Conservation (phyloP, 2,113 vertebrate species). For the Macroglossus sobrinus region DNA sequence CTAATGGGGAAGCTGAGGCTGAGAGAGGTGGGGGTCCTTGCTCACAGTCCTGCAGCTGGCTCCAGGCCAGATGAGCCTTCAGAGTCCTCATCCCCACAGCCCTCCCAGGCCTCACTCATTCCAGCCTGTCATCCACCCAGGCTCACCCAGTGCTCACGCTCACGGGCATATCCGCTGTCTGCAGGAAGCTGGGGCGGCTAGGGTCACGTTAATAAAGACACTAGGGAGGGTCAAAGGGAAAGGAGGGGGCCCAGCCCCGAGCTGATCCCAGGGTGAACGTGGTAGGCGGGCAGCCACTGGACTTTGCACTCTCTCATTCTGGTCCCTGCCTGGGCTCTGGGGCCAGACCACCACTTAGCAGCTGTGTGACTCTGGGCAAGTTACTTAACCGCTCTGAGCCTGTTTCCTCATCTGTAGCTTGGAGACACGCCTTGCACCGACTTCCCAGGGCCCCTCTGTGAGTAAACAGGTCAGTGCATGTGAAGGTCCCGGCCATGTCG, state of each 20-base stretch:
- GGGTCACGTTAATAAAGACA: background rate
- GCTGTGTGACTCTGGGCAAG: background rate
- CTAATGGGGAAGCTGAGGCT: background rate
- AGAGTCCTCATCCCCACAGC: background rate
- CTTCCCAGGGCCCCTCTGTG: background rate
- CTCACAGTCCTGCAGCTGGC: background rate
- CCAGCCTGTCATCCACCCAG: background rate
- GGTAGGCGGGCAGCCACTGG: too few relatives aligned
- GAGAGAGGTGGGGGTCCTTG: background rate
- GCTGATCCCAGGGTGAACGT: background rate
- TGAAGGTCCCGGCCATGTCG: background rate
- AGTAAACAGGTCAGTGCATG: background rate
- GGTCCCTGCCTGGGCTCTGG: background rate
- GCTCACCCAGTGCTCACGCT: background rate
- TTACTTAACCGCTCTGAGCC: background rate
- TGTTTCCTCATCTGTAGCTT: background rate
- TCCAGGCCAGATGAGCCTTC: background rate
- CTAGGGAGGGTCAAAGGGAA: background rate
- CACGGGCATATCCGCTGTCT: background rate
- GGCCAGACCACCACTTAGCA: background rate
- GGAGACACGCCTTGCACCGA: background rate
- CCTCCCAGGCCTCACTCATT: background rate
- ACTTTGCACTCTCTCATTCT: too few relatives aligned
- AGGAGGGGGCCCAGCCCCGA: background rate
- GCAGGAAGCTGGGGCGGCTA: background rate